These are phyloP conservation scores for Phalacrocorax aristotelis DNA, from an alignment of 2,113 vertebrate species.

Conservation along the genomic window DNA sequence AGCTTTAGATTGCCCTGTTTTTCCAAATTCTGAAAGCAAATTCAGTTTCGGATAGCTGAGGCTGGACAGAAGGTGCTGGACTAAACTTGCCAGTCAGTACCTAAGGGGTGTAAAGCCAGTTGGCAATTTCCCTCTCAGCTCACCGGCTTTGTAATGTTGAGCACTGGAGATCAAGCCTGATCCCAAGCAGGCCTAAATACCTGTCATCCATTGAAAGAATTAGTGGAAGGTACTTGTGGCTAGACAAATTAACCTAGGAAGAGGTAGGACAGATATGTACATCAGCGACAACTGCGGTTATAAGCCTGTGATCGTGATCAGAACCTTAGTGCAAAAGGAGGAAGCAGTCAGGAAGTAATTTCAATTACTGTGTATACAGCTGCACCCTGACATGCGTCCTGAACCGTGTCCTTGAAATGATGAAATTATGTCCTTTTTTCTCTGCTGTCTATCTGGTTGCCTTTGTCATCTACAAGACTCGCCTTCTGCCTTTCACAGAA, in stretches of 20 bases:
- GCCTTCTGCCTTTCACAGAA: slow-evolving; percentile 43
- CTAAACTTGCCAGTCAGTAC: not conserved
- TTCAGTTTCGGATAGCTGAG: not conserved
- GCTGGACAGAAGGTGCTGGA: not conserved
- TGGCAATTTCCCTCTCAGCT: not conserved
- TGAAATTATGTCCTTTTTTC: not conserved
- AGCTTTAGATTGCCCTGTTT: not conserved
- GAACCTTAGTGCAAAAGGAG: not conserved
- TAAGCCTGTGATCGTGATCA: not conserved
- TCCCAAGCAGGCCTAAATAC: not conserved
- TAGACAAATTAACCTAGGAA: not conserved
- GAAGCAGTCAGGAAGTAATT: not conserved
- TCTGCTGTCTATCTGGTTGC: slow-evolving; percentile 28
- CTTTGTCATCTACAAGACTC: slow-evolving; percentile 20
- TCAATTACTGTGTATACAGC: not conserved
- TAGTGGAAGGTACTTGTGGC: not conserved
- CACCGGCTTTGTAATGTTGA: not conserved
- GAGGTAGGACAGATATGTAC: not conserved
- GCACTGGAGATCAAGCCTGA: not conserved
- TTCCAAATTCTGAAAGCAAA: not conserved
- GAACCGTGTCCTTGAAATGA: not conserved
- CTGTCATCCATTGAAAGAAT: not conserved
- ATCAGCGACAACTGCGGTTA: not conserved
- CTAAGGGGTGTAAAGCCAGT: not conserved
- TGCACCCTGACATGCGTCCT: not conserved